phyloP scores from a whole-genome alignment of 1,140 invertebrate species.

The Apis dorsata region DNA sequence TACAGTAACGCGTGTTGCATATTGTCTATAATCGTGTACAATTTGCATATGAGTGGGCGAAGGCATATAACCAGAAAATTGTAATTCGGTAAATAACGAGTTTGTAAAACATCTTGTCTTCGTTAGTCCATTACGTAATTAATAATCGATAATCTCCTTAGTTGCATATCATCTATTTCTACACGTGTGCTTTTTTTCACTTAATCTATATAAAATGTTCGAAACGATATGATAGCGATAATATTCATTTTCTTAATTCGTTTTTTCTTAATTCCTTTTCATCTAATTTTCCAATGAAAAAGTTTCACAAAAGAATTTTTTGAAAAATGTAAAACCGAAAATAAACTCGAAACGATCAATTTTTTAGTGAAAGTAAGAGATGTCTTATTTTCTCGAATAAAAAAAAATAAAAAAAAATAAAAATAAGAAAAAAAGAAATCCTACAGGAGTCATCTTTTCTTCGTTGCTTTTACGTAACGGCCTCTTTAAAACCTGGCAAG shows the following conservation, averaged over 20 bases:
- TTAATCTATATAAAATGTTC: not conserved
- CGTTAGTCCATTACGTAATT: conserved; percentile 10
- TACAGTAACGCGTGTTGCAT: not conserved
- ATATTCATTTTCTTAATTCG: not conserved
- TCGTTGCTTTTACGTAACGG: conserved; percentile 3
- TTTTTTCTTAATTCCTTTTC: not conserved
- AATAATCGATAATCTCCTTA: conserved; percentile 13
- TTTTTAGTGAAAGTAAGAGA: not conserved
- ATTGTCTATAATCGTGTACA: conserved; percentile 5
- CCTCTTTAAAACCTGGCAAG: conserved; percentile 24
- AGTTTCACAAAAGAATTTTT: not conserved
- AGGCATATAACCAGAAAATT: not conserved
- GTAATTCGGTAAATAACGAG: conserved; percentile 15
- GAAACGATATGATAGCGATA: not conserved
- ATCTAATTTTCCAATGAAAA: not conserved
- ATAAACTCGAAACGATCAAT: not conserved
- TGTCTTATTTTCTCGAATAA: not conserved
- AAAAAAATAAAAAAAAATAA: no score
- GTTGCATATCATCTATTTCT: not conserved
- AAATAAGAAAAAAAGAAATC: not conserved
- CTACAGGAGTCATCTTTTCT: conserved; percentile 14
- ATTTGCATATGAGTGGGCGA: not conserved
- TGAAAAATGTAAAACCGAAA: not conserved
- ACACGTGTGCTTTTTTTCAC: not conserved
- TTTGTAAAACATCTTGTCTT: conserved; percentile 1